A percentile compares a stretch with the other conserved stretches of the same genome.
Conservation (phyloP, 1,140 invertebrate genomes). For the Rhyzopertha dominica region DNA sequence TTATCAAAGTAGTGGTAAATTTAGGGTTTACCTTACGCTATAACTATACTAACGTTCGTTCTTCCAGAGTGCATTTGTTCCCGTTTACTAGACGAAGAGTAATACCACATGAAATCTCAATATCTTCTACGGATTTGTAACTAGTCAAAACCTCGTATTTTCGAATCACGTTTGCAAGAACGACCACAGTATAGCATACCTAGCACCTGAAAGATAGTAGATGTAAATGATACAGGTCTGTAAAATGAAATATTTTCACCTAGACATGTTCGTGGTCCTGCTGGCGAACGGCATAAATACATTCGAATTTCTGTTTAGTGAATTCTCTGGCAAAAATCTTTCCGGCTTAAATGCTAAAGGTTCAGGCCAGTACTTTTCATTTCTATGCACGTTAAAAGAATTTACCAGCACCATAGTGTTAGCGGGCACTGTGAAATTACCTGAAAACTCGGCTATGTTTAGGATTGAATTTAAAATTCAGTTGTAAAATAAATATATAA, state of each 20-base stretch:
- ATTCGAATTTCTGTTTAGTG: constrained; percentile 1
- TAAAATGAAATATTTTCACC: not conserved
- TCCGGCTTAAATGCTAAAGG: constrained; percentile 9
- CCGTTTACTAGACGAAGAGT: too few relatives aligned
- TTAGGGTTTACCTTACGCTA: too few relatives aligned
- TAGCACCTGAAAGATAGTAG: not conserved
- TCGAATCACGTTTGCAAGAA: constrained; percentile 10
- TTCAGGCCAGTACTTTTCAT: constrained; percentile 8
- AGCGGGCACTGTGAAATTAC: too few relatives aligned
- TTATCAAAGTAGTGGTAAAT: too few relatives aligned
- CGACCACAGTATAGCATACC: constrained; percentile 10
- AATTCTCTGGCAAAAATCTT: constrained; percentile 9
- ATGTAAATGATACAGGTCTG: too few relatives aligned
- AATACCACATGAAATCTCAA: too few relatives aligned
- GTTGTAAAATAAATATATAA: too few relatives aligned
- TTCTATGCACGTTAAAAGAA: constrained; percentile 4
- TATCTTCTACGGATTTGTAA: constrained; percentile 9
- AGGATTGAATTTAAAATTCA: too few relatives aligned
- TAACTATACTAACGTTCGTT: too few relatives aligned
- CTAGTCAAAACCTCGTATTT: constrained; percentile 8
- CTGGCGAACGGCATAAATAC: constrained; percentile 8
- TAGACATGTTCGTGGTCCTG: constrained; percentile 6
- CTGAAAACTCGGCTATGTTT: too few relatives aligned
- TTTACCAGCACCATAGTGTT: too few relatives aligned
- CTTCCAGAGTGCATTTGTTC: too few relatives aligned